A percentile compares a stretch with the other conserved stretches of the same genome.
Evolutionary conservation across 2,113 vertebrate species (phyloP).

Genomic region (Oceanodroma tethys): DNA sequence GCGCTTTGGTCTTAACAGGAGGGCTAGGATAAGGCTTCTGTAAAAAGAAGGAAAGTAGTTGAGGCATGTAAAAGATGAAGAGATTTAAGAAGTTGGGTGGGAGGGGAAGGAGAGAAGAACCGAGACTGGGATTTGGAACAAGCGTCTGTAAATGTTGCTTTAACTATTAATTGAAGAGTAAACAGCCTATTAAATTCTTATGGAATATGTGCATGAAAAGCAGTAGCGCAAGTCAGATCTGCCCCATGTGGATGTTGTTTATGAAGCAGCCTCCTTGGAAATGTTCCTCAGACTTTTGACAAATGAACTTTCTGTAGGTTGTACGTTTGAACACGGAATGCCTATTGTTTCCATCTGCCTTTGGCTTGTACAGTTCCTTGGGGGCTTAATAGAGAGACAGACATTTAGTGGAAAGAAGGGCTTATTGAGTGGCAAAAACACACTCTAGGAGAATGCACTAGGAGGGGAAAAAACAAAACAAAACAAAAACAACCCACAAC

Average conservation of each 20-base stretch:
- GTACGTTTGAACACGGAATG: conserved; percentile 23
- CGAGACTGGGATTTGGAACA: conserved; percentile 17
- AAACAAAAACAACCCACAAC: background rate
- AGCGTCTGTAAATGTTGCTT: conserved; percentile 7
- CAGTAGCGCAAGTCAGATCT: background rate
- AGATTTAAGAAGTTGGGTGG: background rate
- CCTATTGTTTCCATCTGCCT: conserved; percentile 62
- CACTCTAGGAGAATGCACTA: background rate
- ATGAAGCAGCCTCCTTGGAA: conserved; percentile 50
- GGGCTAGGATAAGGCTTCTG: background rate
- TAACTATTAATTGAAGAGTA: conserved; percentile 51
- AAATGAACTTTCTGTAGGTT: conserved; percentile 57
- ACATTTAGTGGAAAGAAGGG: conserved; percentile 34
- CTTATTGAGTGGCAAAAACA: conserved; percentile 49
- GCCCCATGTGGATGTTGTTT: background rate
- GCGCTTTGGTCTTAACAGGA: background rate
- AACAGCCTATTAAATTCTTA: conserved; percentile 39
- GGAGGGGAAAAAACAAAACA: background rate
- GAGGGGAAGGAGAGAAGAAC: background rate
- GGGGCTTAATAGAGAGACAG: conserved; percentile 28
- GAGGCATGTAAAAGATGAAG: background rate
- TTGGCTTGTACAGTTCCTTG: conserved; percentile 50
- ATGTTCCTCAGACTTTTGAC: conserved; percentile 45
- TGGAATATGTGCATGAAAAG: conserved; percentile 4
- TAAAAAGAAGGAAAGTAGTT: background rate